Base-by-base conservation (phyloP, 2,113 vertebrate species). In the Pelvicachromis taeniatus region DNA sequence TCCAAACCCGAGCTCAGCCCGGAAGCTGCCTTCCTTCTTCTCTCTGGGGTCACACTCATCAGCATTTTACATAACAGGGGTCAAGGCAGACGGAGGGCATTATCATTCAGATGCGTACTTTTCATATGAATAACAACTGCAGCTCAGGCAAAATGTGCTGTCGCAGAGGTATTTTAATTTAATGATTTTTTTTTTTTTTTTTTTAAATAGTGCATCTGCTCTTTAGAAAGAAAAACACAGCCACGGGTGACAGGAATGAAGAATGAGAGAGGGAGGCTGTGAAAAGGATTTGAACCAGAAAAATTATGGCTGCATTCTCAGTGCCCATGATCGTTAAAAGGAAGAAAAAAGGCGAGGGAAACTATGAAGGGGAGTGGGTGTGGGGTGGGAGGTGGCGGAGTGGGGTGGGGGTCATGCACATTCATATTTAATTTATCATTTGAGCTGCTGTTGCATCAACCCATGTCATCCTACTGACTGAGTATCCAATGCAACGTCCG, bases 371-470 rank as follows among this genome's bases (percentile, higher is more conserved):
- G 65, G 85, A 82, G 85, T 78, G 19, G 40, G 26, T 2, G 26
- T 26, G 26, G 16, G 82, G 82, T n/a, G n/a, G n/a, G n/a, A n/a
- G n/a, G n/a, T n/a, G n/a, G n/a, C n/a, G n/a, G n/a, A n/a, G n/a
- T n/a, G n/a, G 26, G 26, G 26, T 26, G 26, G 16, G 82, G 82
- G 78, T 92, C 77, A 31, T 87, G 81, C 87, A 82, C 91, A 90
- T 94, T 93, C 85, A 94, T 95, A 89, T 91, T 92, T 93, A 88
- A 94, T 94, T 90, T 81, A 90, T 92, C 87, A 89, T 88, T 56
- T 79, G 80, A 92, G 88, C 86, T 85, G 42, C 73, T 77, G 59
- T 84, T 92, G 81, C 82, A 81, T 90, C 87, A 54, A 31, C 63
- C 78, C 61, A 38, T 80, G 81, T 77, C 88, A 73, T 82, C 52